Evolutionary conservation across 2,888 invertebrate genomes (phyloP), one percentile per base, ranked within the genome.

Genomic region (Spilarctia lutea): DNA sequence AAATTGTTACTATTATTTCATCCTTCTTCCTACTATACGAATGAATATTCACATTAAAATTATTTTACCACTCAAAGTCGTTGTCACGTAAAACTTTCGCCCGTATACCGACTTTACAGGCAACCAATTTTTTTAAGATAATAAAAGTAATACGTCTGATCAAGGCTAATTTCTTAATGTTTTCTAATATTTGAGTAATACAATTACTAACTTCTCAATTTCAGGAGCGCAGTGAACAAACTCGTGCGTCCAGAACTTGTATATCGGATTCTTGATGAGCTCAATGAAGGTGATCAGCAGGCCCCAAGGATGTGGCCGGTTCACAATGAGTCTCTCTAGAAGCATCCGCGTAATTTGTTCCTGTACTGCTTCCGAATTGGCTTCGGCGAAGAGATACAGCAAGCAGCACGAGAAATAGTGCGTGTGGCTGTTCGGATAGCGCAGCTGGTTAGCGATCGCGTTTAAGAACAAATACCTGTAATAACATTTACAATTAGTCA

Each of bases 151-250:
- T 63, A 63, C 2, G 27, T 27, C 8, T 52, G 52, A 20, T 52
- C 2, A 24, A 56, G 56, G n/a, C 56, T 56, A 2, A 24, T 6
- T 4, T 18, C 24, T 52, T 24, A 52, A 24, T n/a, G 2, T n/a
- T 27, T 60, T 60, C 11, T 24, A 60, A 60, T n/a, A 60, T 11
- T 56, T 16, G 13, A 27, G n/a, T 63, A 42, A 33, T 11, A 24
- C 68, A 76, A 52, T 18, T 65, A 97, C 98, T 97, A 94, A 99
- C 99, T 99, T 99, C 96, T 99, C 99, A 87, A 99, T 99, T 96
- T 99, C 99, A 2, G 99, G 99, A 33, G 99, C 99, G 94, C 99
- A 99, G 90, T 99, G 99, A 2, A 99, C 99, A 95, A 99, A 99
- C 90, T 99, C 99, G 90, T 99, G 99, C 82, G 98, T 97, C 99